Percentiles rank a stretch among this genome's conserved stretches.
Evolutionary conservation across 2,888 invertebrate genomes (phyloP).

Genomic region (Torymus aiolomorphi): DNA sequence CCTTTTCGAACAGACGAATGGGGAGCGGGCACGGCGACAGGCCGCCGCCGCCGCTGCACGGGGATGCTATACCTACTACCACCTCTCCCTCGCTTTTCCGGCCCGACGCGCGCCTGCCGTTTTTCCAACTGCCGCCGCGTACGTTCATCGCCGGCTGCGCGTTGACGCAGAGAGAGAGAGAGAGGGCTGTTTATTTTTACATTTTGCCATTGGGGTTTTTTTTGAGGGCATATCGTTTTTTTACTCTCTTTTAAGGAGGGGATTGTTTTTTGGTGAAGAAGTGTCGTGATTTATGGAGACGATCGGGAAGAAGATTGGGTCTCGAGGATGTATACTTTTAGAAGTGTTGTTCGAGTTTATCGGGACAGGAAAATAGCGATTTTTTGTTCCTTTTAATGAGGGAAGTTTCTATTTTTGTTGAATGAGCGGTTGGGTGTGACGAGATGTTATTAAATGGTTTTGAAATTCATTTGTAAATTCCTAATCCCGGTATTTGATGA

Average conservation of each 20-base stretch:
- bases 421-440: too few species aligned
- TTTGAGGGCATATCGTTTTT: neutral
- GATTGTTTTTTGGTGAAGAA: neutral
- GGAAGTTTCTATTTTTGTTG: too few species aligned
- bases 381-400: too few species aligned
- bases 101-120: slow-evolving; percentile 21
- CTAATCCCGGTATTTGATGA: too few species aligned
- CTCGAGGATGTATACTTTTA: neutral
- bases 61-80: slow-evolving; percentile 31
- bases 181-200: slow-evolving; percentile 30
- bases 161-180: too few species aligned
- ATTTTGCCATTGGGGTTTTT: neutral
- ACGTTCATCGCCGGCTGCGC: too few species aligned
- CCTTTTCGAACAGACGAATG: neutral
- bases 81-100: slow-evolving; percentile 28
- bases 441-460: too few species aligned
- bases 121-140: slow-evolving; percentile 38
- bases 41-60: slow-evolving; percentile 20
- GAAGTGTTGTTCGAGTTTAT: neutral
- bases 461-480: too few species aligned
- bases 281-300: neutral
- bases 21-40: slow-evolving; percentile 19
- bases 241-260: neutral
- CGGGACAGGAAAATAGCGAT: too few species aligned
- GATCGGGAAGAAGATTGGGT: neutral